Conservation (phyloP, 2,797 vertebrate genomes). For the Spea hammondii region DNA sequence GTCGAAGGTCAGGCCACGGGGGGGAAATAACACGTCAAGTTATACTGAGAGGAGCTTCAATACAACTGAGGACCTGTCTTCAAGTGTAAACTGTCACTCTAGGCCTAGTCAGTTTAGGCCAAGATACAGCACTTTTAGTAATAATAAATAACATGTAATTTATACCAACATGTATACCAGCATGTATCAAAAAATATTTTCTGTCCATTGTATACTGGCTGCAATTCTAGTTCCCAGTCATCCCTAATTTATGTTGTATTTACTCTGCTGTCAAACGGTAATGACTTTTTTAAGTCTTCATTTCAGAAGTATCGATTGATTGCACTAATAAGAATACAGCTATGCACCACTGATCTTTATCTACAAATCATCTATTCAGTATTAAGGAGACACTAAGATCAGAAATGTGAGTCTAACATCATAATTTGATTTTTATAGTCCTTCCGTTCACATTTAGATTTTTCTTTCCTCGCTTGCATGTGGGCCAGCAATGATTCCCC, state of each 20-base stretch:
- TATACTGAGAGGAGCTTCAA: too few species aligned
- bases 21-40: too few species aligned
- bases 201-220: too few species aligned
- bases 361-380: background rate
- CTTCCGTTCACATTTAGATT: background rate
- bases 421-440: background rate
- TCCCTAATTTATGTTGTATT: background rate
- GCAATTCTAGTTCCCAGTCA: background rate
- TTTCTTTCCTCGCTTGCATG: background rate
- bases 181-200: too few species aligned
- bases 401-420: background rate
- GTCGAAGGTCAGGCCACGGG: too few species aligned
- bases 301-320: background rate
- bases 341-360: background rate
- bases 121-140: too few species aligned
- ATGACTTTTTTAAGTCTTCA: background rate
- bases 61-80: too few species aligned
- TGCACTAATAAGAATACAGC: background rate
- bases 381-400: background rate
- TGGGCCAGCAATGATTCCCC: conserved; percentile 19
- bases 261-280: background rate
- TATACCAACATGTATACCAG: too few species aligned
- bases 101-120: too few species aligned
- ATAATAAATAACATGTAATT: too few species aligned
- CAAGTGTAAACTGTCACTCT: too few species aligned